Evolutionary conservation across 2,888 invertebrate genomes (phyloP), one percentile per base, ranked within the genome.

Genomic region (Exephanes ischioxanthus): DNA sequence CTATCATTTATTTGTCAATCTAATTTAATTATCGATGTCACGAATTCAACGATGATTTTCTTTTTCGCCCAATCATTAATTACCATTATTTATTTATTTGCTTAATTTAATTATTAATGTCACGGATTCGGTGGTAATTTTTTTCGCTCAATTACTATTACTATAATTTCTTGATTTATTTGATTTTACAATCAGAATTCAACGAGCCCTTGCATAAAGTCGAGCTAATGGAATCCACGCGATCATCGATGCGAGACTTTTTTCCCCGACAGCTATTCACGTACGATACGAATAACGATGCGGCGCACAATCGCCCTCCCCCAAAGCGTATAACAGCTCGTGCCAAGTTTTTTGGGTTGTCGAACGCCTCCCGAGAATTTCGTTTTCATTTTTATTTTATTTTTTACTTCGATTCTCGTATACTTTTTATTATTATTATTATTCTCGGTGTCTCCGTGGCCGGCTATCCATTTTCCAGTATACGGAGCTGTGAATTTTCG

Each of bases 271-370:
- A 76, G 22, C 51, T 33, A 14, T 6, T 33, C 22, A 48, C 30
- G 37, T 76, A 51, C 51, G 30, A 66, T 66, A 76, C 48, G 68
- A 78, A 70, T 78, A 70, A 78, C 58, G 58, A 70, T 77, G 37
- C 4, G 22, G 53, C 22, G 26, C 19, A 45, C 55, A 77, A 67
- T 79, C 58, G 68, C n/a, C 11, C 58, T 14, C 51, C 16, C 76
- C 33, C 30, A 67, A 37, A 58, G 19, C 33, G 58, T 33, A 79
- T 30, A 71, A 61, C 71, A 80, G 26, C 16, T 16, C 14, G 71
- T 51, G 71, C 79, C 79, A 66, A 80, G 79, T 80, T 72, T 80
- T 72, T 72, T 66, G 66, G 66, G 26, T 80, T 72, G 41, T 80
- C 55, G 72, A 67, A 80, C 73, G 73, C 55, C 73, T 41, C 4